phyloP scores from a whole-genome alignment of 92 coral and sea anemone genomes.

The Umimayanthus chanpuru region DNA sequence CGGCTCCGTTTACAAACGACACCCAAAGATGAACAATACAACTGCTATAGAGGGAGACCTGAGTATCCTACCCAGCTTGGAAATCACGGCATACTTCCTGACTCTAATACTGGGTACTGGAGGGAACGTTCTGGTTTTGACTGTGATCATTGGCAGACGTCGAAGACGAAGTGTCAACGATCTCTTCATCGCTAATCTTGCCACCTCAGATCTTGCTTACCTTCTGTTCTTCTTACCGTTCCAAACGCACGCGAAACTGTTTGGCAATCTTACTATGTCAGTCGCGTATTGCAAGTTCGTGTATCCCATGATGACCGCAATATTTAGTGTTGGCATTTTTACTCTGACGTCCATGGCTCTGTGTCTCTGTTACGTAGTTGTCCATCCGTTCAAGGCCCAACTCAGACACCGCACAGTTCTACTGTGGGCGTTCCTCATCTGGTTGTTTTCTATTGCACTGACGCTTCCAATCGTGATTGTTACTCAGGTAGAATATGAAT shows the following conservation, averaged over 20 bases:
- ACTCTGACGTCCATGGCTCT: slow-evolving; percentile 22
- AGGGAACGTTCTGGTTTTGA: slow-evolving; percentile 21
- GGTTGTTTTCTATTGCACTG: slow-evolving; percentile 15
- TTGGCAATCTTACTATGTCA: not conserved
- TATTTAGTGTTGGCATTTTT: slow-evolving; percentile 15
- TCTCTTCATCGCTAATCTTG: slow-evolving; percentile 31
- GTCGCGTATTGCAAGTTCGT: slow-evolving; percentile 10
- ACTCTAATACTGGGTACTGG: not conserved
- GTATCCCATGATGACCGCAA: not conserved
- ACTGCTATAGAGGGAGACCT: not conserved
- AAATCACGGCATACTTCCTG: not conserved
- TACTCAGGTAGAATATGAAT: not conserved
- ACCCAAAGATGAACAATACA: slow-evolving; percentile 22
- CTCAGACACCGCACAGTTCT: slow-evolving; percentile 11
- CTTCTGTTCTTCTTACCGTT: slow-evolving; percentile 2
- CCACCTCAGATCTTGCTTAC: slow-evolving; percentile 20
- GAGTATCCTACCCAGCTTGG: not conserved
- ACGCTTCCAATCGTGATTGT: slow-evolving; percentile 6
- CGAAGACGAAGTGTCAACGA: not conserved
- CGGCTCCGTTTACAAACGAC: too few relatives aligned
- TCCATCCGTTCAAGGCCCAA: slow-evolving; percentile 18
- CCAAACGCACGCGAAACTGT: not conserved
- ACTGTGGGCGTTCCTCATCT: not conserved
- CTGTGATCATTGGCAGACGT: slow-evolving; percentile 6
- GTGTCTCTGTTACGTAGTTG: slow-evolving; percentile 15